Evolutionary conservation across 2,888 invertebrate species (phyloP).

Genomic region (Cephus pygmeus): DNA sequence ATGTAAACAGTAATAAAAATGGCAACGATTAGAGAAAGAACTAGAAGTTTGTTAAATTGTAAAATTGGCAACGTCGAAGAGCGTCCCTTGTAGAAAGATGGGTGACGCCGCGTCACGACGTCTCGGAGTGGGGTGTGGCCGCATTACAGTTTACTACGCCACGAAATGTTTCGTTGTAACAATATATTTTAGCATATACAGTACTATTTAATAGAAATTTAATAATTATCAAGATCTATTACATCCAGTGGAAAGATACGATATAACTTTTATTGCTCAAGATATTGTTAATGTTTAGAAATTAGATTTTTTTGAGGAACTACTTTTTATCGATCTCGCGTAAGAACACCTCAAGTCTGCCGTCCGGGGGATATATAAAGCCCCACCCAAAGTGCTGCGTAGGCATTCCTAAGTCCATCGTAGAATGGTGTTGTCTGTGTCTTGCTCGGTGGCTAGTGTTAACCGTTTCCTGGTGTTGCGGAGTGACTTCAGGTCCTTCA

Average conservation of each 20-base stretch:
- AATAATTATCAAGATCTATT: neutral
- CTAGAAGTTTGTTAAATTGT: neutral
- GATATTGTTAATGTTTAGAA: neutral
- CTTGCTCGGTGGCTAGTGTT: slow-evolving; percentile 38
- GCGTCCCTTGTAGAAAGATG: slow-evolving; percentile 22
- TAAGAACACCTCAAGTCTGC: slow-evolving; percentile 34
- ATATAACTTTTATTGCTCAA: neutral
- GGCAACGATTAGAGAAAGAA: neutral
- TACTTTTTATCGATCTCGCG: slow-evolving; percentile 48
- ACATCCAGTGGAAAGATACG: neutral
- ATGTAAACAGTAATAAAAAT: neutral
- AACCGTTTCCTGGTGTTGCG: slow-evolving; percentile 22
- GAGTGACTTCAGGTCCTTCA: slow-evolving; percentile 32
- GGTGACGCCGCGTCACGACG: slow-evolving; percentile 30
- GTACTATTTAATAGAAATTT: neutral
- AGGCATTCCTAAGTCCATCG: slow-evolving; percentile 42
- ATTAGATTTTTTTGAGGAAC: slow-evolving; percentile 29
- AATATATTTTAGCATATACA: neutral
- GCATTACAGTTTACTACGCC: slow-evolving; percentile 28
- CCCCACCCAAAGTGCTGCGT: slow-evolving; percentile 24
- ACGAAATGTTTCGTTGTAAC: neutral
- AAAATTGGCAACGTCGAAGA: slow-evolving; percentile 33
- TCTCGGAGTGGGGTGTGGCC: slow-evolving; percentile 25
- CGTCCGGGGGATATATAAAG: slow-evolving; percentile 42
- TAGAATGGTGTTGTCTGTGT: slow-evolving; percentile 41